Evolutionary conservation across 2,113 vertebrate genomes (phyloP).

Genomic region (Burhinus oedicnemus): DNA sequence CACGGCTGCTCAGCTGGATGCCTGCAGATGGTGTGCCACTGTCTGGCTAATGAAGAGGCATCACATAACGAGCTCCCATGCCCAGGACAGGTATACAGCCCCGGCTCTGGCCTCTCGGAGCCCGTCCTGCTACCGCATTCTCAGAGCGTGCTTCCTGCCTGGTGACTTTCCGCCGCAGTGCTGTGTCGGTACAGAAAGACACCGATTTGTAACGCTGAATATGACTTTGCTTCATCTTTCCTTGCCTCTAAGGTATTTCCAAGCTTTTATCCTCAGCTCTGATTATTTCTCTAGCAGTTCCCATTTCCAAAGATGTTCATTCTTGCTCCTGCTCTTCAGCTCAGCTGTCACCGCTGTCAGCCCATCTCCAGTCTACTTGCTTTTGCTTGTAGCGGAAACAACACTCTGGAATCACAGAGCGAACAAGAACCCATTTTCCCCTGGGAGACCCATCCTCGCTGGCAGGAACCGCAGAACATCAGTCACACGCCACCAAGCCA

Average conservation of each 20-base stretch:
- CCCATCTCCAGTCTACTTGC: neutral
- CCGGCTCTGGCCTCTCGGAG: neutral
- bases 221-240: neutral
- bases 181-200: neutral
- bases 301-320: neutral
- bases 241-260: neutral
- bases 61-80: fast-evolving
- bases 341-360: neutral
- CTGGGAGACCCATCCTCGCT: neutral
- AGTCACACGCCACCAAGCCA: fast-evolving
- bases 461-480: neutral
- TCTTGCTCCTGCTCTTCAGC: neutral
- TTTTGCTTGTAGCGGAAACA: neutral
- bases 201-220: fast-evolving
- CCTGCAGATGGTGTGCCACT: neutral
- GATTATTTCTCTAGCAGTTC: neutral
- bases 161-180: neutral
- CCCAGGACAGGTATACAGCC: fast-evolving
- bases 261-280: neutral
- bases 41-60: neutral
- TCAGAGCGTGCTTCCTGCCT: neutral
- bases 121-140: fast-evolving
- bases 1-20: neutral
- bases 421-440: neutral
- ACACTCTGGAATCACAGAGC: neutral